phyloP scores from a whole-genome alignment of 2,888 invertebrate species.

The Poecilobothrus nobilitatus region DNA sequence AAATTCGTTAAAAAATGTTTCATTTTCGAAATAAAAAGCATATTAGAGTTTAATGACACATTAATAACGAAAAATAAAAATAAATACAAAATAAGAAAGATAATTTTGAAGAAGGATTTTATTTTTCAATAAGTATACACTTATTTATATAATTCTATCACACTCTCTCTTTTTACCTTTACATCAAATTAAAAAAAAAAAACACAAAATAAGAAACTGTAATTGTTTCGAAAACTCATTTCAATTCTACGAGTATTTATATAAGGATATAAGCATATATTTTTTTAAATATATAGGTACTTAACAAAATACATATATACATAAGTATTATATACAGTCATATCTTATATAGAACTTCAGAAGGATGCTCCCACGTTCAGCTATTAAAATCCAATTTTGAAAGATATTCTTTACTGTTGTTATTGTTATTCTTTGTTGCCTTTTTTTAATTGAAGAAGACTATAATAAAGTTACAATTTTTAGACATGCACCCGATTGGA shows the following conservation, averaged over 20 bases:
- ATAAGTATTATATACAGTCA: not conserved
- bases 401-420: not conserved
- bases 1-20: no score
- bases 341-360: not conserved
- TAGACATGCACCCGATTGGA: not conserved
- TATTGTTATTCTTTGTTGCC: not conserved
- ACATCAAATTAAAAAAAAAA: not conserved
- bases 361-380: not conserved
- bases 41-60: no score
- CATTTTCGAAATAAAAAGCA: no score
- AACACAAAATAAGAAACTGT: not conserved
- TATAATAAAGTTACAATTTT: not conserved
- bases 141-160: not conserved
- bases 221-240: slow-evolving; percentile 4
- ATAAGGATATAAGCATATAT: no score
- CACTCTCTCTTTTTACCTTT: no score
- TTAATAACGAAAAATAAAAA: not conserved
- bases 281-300: not conserved
- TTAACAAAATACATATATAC: not conserved
- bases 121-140: not conserved
- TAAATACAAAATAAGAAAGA: not conserved
- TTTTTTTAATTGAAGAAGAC: not conserved
- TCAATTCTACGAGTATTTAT: not conserved
- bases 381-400: slow-evolving; percentile 6
- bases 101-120: not conserved